Conservation (phyloP, 2,113 vertebrate species). For the Ondatra zibethicus region DNA sequence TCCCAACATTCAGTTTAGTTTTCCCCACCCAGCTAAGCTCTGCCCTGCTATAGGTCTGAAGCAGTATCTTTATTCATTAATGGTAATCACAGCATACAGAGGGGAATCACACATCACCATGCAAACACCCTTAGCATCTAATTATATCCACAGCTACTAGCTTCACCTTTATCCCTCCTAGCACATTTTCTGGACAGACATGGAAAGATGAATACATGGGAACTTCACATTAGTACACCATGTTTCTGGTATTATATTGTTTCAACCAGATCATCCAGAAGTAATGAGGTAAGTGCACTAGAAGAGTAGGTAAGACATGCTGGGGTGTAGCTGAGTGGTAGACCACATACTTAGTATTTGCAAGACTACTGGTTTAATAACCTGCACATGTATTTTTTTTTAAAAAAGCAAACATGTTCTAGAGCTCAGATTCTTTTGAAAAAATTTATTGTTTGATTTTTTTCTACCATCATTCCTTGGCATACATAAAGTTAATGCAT, state of each 20-base stretch:
- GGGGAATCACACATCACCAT: background rate
- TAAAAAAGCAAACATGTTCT: background rate
- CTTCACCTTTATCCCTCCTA: background rate
- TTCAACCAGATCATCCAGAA: background rate
- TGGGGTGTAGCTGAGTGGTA: background rate
- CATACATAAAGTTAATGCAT: background rate
- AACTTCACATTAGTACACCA: background rate
- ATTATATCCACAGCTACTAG: background rate
- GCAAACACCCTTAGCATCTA: background rate
- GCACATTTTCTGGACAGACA: background rate
- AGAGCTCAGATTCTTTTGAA: background rate
- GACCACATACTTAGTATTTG: background rate
- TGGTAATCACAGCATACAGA: no score
- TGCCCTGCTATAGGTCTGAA: no score
- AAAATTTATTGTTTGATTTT: background rate
- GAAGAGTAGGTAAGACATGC: background rate
- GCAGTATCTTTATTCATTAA: no score
- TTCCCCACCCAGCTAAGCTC: no score
- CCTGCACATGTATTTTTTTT: background rate
- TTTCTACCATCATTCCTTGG: background rate
- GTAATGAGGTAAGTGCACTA: background rate
- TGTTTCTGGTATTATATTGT: background rate
- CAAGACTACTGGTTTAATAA: background rate
- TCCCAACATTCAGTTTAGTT: no score
- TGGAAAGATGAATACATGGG: background rate